Evolutionary conservation across 2,797 vertebrate species (phyloP), one percentile per base, ranked within the genome.

Genomic region (Sphenopsis melanotis): DNA sequence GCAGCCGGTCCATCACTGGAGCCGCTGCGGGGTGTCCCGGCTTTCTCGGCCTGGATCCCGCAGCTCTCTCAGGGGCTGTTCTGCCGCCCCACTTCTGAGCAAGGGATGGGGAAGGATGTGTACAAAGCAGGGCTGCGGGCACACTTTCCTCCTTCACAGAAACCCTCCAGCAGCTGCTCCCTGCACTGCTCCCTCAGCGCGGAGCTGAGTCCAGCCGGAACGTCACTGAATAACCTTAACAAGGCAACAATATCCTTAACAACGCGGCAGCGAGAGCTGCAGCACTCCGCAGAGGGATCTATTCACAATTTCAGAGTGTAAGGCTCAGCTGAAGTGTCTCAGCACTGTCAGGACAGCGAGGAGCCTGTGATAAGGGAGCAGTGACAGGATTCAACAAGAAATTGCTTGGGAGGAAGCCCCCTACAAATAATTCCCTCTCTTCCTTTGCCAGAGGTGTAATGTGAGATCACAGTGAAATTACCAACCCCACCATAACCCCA

Each of bases 21-120:
- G 68, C 15, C 1, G 0, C 29, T 22, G 7, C 2, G 47, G 4
- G 4, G 21, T 6, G 30, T 5, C 47, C n/a, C 2, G 36, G 56
- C 13, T 37, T 24, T 49, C 21, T 12, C 41, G 7, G 49, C 30
- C 34, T 17, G 34, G 4, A 24, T 37, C 5, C 26, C 65, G 60
- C 30, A 26, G 24, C 46, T 46, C 17, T 44, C 27, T 46, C 60
- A 26, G 50, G 6, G 19, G 18, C 52, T 59, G 12, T 21, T 83
- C 53, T 30, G 9, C 49, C 60, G 18, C 15, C 1, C 18, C 22
- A n/a, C 17, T 36, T 36, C 47, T 63, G 87, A 55, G 59, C 64
- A 15, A 17, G 55, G 75, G 32, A n/a, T 8, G 49, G 20, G 30
- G 34, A 29, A 23, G 39, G 47, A 76, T 18, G 74, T 36, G 39